Percentiles rank a stretch among this genome's conserved stretches.
Evolutionary conservation across 2,888 invertebrate species (phyloP).

Genomic region (Drosophila parthenogenetica): DNA sequence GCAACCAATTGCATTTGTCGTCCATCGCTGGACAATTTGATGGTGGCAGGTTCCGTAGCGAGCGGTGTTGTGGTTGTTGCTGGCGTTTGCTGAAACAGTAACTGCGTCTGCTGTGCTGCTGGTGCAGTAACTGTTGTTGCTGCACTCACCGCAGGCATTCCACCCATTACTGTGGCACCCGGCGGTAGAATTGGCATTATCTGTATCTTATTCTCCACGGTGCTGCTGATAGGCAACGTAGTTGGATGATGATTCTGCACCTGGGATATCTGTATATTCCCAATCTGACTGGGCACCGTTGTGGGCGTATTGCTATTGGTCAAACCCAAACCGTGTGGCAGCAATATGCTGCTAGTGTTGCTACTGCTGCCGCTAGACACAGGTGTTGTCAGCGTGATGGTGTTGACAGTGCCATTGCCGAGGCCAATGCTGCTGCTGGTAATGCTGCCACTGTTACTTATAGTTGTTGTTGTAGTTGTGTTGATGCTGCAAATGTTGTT

Average conservation of each 20-base stretch:
- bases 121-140: conserved; percentile 26
- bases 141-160: conserved; percentile 46
- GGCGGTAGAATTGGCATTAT: conserved; percentile 84
- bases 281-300: conserved; percentile 85
- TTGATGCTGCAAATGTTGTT: conserved; percentile 16
- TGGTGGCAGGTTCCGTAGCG: conserved; percentile 54
- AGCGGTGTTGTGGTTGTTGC: conserved; percentile 38
- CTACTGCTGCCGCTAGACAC: conserved; percentile 39
- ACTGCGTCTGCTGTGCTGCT: conserved; percentile 57
- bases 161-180: conserved; percentile 75
- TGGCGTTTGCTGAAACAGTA: conserved; percentile 63
- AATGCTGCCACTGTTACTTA: conserved; percentile 40
- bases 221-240: conserved; percentile 75
- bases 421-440: conserved; percentile 32
- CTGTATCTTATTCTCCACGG: conserved; percentile 85
- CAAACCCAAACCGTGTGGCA: conserved; percentile 53
- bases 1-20: conserved; percentile 80
- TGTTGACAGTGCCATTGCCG: conserved; percentile 41
- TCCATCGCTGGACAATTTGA: conserved; percentile 73
- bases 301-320: conserved; percentile 62
- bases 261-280: conserved; percentile 85
- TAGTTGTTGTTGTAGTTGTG: conserved; percentile 41
- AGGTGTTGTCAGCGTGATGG: conserved; percentile 44
- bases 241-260: conserved; percentile 75
- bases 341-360: conserved; percentile 57